Conservation (phyloP, 2,113 vertebrate genomes). For the Calyptomena viridis region DNA sequence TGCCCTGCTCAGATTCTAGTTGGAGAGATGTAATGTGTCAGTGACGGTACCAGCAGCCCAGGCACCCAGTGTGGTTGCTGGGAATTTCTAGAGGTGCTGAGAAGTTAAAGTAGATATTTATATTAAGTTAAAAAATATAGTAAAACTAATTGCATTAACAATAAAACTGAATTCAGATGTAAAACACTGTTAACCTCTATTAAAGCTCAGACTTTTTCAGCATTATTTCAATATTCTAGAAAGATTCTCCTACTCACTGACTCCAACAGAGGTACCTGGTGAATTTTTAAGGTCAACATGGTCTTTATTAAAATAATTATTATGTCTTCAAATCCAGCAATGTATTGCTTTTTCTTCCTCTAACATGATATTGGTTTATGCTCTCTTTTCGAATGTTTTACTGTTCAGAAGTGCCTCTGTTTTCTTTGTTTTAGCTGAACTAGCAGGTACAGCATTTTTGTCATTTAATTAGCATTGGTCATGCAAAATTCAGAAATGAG, state of each 20-base stretch:
- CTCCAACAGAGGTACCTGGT: neutral
- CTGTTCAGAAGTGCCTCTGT: neutral
- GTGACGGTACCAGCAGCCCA: neutral
- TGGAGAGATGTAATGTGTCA: neutral
- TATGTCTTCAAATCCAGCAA: neutral
- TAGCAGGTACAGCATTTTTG: neutral
- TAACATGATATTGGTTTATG: neutral
- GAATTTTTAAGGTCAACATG: neutral
- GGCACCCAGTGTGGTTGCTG: neutral
- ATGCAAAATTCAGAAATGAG: neutral
- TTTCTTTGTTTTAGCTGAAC: neutral
- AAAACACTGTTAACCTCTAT: neutral
- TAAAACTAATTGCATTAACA: neutral
- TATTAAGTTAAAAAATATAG: neutral
- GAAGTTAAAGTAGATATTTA: neutral
- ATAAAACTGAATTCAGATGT: neutral
- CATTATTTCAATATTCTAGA: neutral
- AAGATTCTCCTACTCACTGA: neutral
- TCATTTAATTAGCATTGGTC: neutral
- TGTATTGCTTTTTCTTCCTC: neutral
- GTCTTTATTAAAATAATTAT: neutral
- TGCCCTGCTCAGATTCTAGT: neutral
- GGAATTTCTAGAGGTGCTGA: neutral
- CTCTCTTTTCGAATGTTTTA: neutral
- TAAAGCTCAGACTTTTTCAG: neutral